Conservation (phyloP, 1,140 invertebrate genomes). For the Monochamus saltuarius region DNA sequence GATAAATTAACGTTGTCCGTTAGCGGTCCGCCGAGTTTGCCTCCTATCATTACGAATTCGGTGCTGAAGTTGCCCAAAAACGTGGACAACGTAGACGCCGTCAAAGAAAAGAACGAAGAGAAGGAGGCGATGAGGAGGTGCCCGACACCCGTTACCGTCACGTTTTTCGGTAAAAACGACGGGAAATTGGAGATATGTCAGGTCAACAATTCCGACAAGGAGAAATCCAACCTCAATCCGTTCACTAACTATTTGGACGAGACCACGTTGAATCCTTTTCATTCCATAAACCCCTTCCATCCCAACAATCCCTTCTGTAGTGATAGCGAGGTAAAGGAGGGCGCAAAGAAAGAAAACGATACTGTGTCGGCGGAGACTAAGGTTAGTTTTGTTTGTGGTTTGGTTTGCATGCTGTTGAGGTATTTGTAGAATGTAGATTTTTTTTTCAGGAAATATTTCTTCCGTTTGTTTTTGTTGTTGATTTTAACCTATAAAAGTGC, state of each 20-base stretch:
- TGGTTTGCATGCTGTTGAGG: too few species aligned
- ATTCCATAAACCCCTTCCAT: conserved; percentile 28
- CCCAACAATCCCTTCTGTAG: conserved; percentile 49
- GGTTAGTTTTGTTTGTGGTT: too few species aligned
- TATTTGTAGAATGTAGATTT: background rate
- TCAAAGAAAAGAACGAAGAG: conserved; percentile 19
- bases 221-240: conserved; percentile 43
- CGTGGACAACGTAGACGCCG: conserved; percentile 23
- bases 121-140: conserved; percentile 44
- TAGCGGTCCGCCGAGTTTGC: conserved; percentile 44
- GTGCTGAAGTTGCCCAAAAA: conserved; percentile 24
- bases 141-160: conserved; percentile 57
- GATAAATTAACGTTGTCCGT: conserved; percentile 73
- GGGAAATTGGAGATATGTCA: conserved; percentile 51
- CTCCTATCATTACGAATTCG: conserved; percentile 29
- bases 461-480: too few species aligned
- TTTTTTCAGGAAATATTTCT: background rate
- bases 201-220: conserved; percentile 26
- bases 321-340: conserved; percentile 29
- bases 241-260: conserved; percentile 56
- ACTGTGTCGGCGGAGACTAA: conserved; percentile 12
- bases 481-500: too few species aligned
- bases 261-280: conserved; percentile 58
- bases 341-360: conserved; percentile 22
- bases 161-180: conserved; percentile 57